Conservation (phyloP, 1,140 invertebrate species). For the Oreohelix idahoensis region DNA sequence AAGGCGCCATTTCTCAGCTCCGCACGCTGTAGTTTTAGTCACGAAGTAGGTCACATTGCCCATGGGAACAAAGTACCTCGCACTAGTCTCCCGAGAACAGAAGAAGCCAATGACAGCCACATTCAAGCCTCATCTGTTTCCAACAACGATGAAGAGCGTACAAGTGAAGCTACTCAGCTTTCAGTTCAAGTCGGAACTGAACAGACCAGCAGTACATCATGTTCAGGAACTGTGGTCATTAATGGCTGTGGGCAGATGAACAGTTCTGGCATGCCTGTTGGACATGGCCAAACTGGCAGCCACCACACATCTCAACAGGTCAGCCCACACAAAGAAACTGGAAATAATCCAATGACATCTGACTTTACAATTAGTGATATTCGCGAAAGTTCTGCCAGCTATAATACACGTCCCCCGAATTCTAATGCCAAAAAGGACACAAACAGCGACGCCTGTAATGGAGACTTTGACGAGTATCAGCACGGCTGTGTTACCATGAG, state of each 20-base stretch:
- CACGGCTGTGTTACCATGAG: background rate
- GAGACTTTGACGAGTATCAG: background rate
- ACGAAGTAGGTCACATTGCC: slow-evolving; percentile 14
- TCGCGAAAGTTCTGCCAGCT: too few species aligned
- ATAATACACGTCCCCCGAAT: background rate
- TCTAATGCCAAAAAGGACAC: background rate
- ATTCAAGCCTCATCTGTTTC: background rate
- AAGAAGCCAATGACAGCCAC: background rate
- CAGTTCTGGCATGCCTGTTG: background rate
- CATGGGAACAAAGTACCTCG: slow-evolving; percentile 8
- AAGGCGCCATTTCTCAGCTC: background rate
- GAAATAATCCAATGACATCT: too few species aligned
- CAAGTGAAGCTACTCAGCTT: background rate
- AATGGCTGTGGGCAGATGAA: background rate
- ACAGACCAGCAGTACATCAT: background rate
- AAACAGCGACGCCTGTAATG: background rate
- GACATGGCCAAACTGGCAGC: too few species aligned
- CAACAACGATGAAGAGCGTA: background rate
- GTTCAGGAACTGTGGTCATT: background rate
- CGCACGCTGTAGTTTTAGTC: slow-evolving; percentile 20
- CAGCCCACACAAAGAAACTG: too few species aligned
- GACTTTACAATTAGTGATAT: too few species aligned
- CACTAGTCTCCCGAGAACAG: background rate
- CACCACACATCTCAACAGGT: too few species aligned
- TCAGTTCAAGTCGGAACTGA: background rate